phyloP scores from a whole-genome alignment of 2,888 invertebrate genomes.

The Lochmaea crataegi region DNA sequence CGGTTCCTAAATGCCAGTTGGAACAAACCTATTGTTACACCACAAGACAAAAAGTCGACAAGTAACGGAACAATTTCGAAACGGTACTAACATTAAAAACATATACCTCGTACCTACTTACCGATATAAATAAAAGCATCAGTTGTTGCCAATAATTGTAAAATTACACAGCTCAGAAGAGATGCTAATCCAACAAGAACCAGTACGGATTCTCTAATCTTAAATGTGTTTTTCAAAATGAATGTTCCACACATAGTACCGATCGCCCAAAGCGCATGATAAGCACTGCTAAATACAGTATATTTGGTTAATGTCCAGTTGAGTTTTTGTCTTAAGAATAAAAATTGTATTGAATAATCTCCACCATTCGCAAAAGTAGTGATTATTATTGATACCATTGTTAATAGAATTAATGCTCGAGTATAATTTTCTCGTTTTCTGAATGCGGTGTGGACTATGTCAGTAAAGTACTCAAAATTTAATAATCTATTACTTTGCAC shows the following conservation, averaged over 20 bases:
- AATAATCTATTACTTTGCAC: background rate
- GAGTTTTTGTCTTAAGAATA: slow-evolving; percentile 74
- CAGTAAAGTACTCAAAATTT: slow-evolving; percentile 36
- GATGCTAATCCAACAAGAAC: slow-evolving; percentile 63
- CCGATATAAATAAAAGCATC: slow-evolving; percentile 70
- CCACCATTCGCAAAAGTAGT: slow-evolving; percentile 65
- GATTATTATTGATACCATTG: slow-evolving; percentile 62
- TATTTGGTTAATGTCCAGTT: slow-evolving; percentile 75
- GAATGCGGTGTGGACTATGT: slow-evolving; percentile 70
- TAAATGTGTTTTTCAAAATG: slow-evolving; percentile 68
- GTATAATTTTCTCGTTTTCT: slow-evolving; percentile 69
- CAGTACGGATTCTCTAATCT: slow-evolving; percentile 65
- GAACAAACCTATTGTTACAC: no score
- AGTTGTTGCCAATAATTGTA: slow-evolving; percentile 63
- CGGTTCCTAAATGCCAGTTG: no score
- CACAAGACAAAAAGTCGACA: no score
- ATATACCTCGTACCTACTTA: slow-evolving; percentile 52
- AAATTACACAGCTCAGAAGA: slow-evolving; percentile 53
- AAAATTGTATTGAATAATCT: slow-evolving; percentile 68
- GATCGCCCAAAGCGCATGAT: slow-evolving; percentile 67
- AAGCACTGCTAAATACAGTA: slow-evolving; percentile 70
- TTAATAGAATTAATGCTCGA: slow-evolving; percentile 67
- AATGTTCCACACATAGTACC: slow-evolving; percentile 72
- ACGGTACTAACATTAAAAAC: no score
- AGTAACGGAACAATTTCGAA: no score